phyloP scores from a whole-genome alignment of 2,888 invertebrate species.

The Netelia fuscicornis region DNA sequence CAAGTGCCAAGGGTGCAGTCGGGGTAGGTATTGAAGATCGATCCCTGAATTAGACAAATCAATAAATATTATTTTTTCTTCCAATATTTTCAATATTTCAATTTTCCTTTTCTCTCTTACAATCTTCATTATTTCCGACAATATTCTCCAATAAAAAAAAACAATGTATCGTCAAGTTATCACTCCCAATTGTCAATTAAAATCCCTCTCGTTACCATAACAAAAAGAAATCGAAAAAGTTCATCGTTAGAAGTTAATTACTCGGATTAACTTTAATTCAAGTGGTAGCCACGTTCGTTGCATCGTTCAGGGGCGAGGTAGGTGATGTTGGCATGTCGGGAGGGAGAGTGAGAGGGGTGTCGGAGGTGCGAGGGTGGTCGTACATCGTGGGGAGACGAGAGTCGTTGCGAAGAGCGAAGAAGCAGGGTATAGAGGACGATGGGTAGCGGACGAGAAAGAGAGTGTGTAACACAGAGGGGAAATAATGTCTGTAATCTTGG shows the following conservation, averaged over 20 bases:
- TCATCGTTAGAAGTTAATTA: conserved; percentile 41
- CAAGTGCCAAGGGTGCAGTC: too few relatives aligned
- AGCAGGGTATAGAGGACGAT: not conserved
- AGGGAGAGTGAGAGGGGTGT: not conserved
- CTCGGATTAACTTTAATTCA: conserved; percentile 37
- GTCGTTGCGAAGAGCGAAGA: not conserved
- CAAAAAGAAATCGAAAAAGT: conserved; percentile 16
- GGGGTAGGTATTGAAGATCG: too few relatives aligned
- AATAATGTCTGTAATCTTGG: conserved; percentile 71
- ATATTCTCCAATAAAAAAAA: too few relatives aligned
- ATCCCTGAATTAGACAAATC: not conserved
- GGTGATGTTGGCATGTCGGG: not conserved
- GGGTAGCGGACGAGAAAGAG: conserved; percentile 28
- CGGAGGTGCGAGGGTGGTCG: not conserved
- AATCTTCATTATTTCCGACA: too few relatives aligned
- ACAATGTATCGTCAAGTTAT: too few relatives aligned
- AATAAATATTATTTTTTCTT: not conserved
- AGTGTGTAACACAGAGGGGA: conserved; percentile 70
- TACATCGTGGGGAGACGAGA: not conserved
- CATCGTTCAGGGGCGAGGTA: not conserved
- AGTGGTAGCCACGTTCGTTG: not conserved
- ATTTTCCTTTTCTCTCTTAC: too few relatives aligned
- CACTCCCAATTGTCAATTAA: not conserved
- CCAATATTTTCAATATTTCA: too few relatives aligned
- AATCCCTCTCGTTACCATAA: not conserved